These are phyloP conservation scores for Hyppa rectilinea DNA, from an alignment of 2,888 invertebrate species.

Conservation along the genomic window DNA sequence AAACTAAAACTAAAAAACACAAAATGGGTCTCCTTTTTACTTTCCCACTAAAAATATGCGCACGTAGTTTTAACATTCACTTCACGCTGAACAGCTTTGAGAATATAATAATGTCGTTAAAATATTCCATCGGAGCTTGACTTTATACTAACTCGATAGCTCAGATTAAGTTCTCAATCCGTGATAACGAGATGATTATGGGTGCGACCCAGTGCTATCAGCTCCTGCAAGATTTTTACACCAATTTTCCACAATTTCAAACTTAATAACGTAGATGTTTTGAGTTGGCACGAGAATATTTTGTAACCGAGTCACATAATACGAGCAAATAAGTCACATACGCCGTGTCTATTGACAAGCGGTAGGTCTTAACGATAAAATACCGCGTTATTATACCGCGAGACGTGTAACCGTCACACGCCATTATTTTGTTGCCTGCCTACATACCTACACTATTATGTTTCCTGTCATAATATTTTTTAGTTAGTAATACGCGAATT, in stretches of 20 bases:
- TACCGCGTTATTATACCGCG: constrained; percentile 62
- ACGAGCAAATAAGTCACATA: constrained; percentile 66
- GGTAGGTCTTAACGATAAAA: constrained; percentile 67
- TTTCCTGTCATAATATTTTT: constrained; percentile 17
- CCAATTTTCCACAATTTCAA: constrained; percentile 46
- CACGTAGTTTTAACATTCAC: constrained; percentile 30
- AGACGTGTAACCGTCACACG: constrained; percentile 50
- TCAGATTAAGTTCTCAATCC: constrained; percentile 44
- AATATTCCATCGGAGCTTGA: constrained; percentile 43
- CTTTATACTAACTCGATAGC: constrained; percentile 34
- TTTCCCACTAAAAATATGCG: background rate
- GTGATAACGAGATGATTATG: constrained; percentile 51
- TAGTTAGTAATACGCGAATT: constrained; percentile 8
- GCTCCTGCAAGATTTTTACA: constrained; percentile 33
- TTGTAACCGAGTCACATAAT: constrained; percentile 64
- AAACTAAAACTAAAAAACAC: background rate
- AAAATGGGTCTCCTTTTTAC: background rate
- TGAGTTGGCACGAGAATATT: constrained; percentile 51
- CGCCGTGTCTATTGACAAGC: constrained; percentile 66
- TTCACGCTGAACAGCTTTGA: constrained; percentile 34
- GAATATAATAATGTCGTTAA: constrained; percentile 38
- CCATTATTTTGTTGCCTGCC: constrained; percentile 40
- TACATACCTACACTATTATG: constrained; percentile 23
- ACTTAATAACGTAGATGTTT: constrained; percentile 40
- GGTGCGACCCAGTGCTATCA: constrained; percentile 11